Percentiles rank a stretch among this genome's conserved stretches.
Evolutionary conservation across 2,797 vertebrate genomes (phyloP).

Genomic region (Momotus momota): DNA sequence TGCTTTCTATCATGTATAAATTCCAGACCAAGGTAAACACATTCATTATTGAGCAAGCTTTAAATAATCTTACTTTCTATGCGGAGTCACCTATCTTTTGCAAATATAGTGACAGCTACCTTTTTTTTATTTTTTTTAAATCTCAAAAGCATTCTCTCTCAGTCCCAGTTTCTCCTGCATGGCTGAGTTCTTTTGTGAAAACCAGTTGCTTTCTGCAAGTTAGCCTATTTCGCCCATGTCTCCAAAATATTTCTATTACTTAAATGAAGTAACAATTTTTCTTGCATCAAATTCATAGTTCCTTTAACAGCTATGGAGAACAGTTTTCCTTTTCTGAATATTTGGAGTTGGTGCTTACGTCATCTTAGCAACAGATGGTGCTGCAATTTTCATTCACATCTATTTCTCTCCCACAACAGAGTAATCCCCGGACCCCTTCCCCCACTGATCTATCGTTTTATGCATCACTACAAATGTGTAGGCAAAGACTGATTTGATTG

Average conservation of each 20-base stretch:
- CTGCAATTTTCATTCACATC: not conserved
- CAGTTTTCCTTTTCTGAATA: not conserved
- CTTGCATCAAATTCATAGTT: not conserved
- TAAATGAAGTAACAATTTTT: not conserved
- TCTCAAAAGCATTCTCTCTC: not conserved
- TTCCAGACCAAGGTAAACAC: not conserved
- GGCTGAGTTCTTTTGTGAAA: conserved; percentile 10
- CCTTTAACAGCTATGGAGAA: not conserved
- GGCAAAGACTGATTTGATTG: not conserved
- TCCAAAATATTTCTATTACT: not conserved
- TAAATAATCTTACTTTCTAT: not conserved
- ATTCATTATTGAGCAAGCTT: not conserved
- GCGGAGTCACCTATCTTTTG: not conserved
- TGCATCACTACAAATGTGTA: not conserved
- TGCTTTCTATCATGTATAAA: not conserved
- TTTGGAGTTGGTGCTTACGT: not conserved
- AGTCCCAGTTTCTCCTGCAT: not conserved
- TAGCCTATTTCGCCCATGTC: not conserved
- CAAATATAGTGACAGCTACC: not conserved
- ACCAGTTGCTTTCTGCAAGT: not conserved
- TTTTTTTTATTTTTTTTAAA: not conserved
- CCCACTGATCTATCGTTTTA: not conserved
- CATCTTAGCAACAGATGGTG: not conserved
- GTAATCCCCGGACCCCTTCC: not conserved
- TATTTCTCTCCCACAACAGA: not conserved